phyloP scores from a whole-genome alignment of 2,797 vertebrate species.

The Thripadectes ignobilis region DNA sequence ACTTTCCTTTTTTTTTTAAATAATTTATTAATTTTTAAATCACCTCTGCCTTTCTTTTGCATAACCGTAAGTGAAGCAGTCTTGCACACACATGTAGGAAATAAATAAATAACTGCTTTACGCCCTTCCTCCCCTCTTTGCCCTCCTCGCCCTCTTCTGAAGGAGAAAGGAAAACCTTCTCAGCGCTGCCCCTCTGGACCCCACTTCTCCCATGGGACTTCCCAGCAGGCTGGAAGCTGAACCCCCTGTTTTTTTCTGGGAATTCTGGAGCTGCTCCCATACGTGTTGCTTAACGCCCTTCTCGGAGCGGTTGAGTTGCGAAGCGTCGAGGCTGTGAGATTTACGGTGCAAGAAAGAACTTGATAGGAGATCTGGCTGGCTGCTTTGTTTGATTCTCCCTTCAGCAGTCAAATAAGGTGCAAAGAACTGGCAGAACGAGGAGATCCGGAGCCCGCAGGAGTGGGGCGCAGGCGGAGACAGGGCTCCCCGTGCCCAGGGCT shows the following conservation, averaged over 20 bases:
- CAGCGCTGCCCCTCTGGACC: neutral
- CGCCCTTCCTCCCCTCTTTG: neutral
- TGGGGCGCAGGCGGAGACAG: slow-evolving; percentile 15
- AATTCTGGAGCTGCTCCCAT: slow-evolving; percentile 4
- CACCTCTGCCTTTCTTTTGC: slow-evolving; percentile 49
- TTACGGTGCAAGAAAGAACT: slow-evolving; percentile 74
- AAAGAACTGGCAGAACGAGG: slow-evolving; percentile 74
- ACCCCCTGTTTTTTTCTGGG: neutral
- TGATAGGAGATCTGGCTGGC: slow-evolving; percentile 66
- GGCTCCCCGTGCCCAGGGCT: neutral
- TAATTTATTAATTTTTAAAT: slow-evolving; percentile 12
- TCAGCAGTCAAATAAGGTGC: slow-evolving; percentile 74
- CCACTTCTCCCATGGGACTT: neutral
- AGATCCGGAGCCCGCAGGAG: slow-evolving; percentile 50
- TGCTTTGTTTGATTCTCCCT: slow-evolving; percentile 69
- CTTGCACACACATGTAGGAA: slow-evolving; percentile 63
- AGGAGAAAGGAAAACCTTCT: neutral
- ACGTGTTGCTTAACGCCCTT: slow-evolving; percentile 46
- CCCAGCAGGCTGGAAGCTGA: neutral
- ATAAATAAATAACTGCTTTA: slow-evolving; percentile 60
- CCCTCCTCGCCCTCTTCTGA: neutral
- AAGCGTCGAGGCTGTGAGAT: slow-evolving; percentile 46
- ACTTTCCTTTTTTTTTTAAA: neutral
- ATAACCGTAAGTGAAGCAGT: slow-evolving; percentile 59
- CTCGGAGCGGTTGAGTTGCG: slow-evolving; percentile 8